Evolutionary conservation across 2,113 vertebrate genomes (phyloP).

Genomic region (Falcunculus frontatus): DNA sequence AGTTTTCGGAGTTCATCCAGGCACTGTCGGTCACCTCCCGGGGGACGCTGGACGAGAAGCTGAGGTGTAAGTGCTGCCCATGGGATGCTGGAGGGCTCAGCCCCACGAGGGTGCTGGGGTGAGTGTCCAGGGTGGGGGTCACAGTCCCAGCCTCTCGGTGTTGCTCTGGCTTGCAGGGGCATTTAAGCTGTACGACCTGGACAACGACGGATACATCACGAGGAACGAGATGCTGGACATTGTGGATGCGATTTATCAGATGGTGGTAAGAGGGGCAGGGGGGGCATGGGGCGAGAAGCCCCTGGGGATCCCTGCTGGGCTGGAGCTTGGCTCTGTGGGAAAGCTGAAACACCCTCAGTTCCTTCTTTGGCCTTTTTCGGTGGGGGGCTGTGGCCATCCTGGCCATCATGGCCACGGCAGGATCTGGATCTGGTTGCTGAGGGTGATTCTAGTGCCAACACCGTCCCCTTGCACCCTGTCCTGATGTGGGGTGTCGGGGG

Average conservation of each 20-base stretch:
- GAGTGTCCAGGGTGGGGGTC: rapidly evolving
- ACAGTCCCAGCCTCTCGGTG: rapidly evolving
- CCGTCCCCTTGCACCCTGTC: neutral
- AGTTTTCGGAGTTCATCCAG: conserved; percentile 98
- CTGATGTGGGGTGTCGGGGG: neutral
- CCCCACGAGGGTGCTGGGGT: neutral
- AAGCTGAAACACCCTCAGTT: neutral
- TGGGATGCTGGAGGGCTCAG: neutral
- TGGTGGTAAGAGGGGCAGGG: conserved; percentile 85
- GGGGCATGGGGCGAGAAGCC: rapidly evolving
- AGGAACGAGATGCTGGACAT: conserved; percentile 98
- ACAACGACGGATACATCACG: conserved; percentile 97
- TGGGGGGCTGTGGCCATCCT: rapidly evolving
- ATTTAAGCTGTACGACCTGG: conserved; percentile 95
- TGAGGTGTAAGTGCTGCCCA: conserved; percentile 84
- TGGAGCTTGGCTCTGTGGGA: neutral
- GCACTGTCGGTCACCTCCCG: conserved; percentile 95
- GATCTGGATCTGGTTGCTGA: neutral
- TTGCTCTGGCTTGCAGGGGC: conserved; percentile 81
- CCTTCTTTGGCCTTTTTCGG: neutral
- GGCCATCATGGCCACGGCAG: rapidly evolving
- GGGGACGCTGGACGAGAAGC: conserved; percentile 95
- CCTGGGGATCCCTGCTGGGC: neutral
- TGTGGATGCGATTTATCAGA: conserved; percentile 98
- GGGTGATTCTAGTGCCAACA: neutral